phyloP scores from a whole-genome alignment of 1,140 invertebrate genomes.

The Aphaenogaster floridana region DNA sequence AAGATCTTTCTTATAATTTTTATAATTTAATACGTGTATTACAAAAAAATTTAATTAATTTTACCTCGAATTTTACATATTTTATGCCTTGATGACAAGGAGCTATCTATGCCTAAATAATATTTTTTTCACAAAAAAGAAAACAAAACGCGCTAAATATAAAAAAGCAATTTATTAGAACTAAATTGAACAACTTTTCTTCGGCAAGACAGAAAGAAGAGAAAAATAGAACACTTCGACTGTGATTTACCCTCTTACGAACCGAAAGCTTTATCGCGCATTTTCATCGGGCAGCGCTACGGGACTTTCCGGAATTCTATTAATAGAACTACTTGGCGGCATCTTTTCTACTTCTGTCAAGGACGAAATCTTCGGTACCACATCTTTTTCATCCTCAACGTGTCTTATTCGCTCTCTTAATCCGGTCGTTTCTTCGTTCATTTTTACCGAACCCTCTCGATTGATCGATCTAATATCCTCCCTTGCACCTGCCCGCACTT shows the following conservation, averaged over 20 bases:
- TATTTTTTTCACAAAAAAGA: neutral
- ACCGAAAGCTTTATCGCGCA: neutral
- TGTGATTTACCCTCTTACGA: neutral
- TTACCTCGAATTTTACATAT: neutral
- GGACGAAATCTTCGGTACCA: neutral
- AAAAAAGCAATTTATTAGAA: slow-evolving; percentile 23
- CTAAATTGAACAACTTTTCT: neutral
- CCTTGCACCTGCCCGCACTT: slow-evolving; percentile 5
- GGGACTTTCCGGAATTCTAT: slow-evolving; percentile 1
- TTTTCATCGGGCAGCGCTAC: neutral
- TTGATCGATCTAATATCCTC: slow-evolving; percentile 45
- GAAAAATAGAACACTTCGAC: neutral
- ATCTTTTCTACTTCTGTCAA: neutral
- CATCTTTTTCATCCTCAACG: neutral
- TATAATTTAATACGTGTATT: neutral
- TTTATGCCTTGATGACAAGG: neutral
- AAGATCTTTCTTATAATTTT: neutral
- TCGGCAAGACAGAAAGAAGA: neutral
- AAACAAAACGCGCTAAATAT: neutral
- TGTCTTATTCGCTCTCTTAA: slow-evolving; percentile 9
- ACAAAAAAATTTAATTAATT: neutral
- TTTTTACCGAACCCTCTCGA: neutral
- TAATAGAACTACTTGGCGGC: neutral
- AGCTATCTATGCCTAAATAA: neutral
- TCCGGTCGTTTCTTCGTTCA: neutral